Conservation (phyloP, 2,797 vertebrate genomes). For the Schizopygopsis pylzovi region DNA sequence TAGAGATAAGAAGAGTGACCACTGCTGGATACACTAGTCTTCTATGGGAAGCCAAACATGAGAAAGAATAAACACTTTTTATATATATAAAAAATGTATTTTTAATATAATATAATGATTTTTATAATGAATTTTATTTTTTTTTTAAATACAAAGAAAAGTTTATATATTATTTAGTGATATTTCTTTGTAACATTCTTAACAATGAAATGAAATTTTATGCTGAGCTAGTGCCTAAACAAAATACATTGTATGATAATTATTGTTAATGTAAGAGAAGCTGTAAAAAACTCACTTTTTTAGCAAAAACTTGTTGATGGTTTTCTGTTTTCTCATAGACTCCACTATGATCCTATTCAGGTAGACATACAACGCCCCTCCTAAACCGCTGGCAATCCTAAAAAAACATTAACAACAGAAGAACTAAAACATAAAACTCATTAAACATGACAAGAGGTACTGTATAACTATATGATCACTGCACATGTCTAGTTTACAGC, state of each 20-base stretch:
- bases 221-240: not conserved
- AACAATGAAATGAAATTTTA: not conserved
- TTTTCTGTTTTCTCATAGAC: constrained; percentile 97
- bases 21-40: constrained; percentile 94
- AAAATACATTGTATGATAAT: not conserved
- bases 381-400: constrained; percentile 95
- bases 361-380: constrained; percentile 94
- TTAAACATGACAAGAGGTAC: not conserved
- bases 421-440: constrained; percentile 51
- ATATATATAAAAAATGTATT: too few relatives aligned
- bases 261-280: not conserved
- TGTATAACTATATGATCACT: not conserved
- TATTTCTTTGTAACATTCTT: not conserved
- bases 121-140: too few relatives aligned
- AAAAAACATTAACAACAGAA: constrained; percentile 43
- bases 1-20: constrained; percentile 92
- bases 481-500: not conserved
- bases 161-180: too few relatives aligned
- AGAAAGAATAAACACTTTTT: not conserved
- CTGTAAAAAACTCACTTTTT: constrained; percentile 86
- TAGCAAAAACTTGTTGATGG: constrained; percentile 96
- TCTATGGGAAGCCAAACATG: constrained; percentile 72
- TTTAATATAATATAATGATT: not conserved
- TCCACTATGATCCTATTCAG: constrained; percentile 97
- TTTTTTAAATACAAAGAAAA: too few relatives aligned